Conservation (phyloP, 1,140 invertebrate genomes). For the Lucilia cuprina region DNA sequence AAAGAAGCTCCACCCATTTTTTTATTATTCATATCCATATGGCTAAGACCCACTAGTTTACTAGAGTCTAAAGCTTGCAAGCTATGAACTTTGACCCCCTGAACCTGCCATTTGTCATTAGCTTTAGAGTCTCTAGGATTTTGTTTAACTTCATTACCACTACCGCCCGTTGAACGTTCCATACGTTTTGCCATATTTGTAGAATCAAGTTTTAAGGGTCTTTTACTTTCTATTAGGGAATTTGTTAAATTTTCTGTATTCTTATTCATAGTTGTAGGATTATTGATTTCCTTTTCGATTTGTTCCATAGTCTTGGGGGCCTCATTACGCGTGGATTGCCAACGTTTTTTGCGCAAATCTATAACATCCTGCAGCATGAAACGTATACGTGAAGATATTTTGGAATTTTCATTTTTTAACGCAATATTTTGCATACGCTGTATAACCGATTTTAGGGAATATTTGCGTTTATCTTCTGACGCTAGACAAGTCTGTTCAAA, state of each 20-base stretch:
- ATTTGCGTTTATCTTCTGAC: conserved; percentile 49
- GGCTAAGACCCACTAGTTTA: conserved; percentile 52
- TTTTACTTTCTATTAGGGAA: too few species aligned
- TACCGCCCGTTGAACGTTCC: background rate
- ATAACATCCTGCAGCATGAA: conserved; percentile 97
- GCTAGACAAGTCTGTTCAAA: conserved; percentile 72
- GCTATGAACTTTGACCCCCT: conserved; percentile 52
- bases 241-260: too few species aligned
- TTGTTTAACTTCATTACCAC: background rate
- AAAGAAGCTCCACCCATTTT: conserved; percentile 55
- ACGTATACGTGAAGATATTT: conserved; percentile 79
- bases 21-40: conserved; percentile 51
- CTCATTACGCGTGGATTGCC: conserved; percentile 86
- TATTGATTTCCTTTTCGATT: conserved; percentile 86
- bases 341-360: conserved; percentile 82
- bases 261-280: background rate
- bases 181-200: background rate
- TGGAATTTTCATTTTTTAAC: conserved; percentile 64
- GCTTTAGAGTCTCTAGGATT: conserved; percentile 42
- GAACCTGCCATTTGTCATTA: conserved; percentile 51
- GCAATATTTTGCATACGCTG: conserved; percentile 74
- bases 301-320: conserved; percentile 93
- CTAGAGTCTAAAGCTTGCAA: conserved; percentile 54
- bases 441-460: conserved; percentile 64
- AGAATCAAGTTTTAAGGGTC: too few species aligned